A percentile compares a stretch with the other conserved stretches of the same genome.
Evolutionary conservation across 2,797 vertebrate genomes (phyloP).

Genomic region (Echeneis naucrates): DNA sequence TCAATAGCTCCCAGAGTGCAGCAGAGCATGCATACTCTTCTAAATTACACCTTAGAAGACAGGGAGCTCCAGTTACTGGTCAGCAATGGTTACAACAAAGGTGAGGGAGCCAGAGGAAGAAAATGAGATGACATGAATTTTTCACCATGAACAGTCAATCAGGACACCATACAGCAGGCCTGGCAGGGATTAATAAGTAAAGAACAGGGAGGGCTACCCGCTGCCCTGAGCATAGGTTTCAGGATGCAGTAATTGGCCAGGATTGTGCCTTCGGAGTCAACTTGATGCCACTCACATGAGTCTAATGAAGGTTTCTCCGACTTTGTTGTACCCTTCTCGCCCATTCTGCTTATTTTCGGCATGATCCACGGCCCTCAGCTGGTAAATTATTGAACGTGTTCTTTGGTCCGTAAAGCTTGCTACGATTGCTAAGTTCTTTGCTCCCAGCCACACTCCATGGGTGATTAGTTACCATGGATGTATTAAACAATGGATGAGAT

Average conservation of each 20-base stretch:
- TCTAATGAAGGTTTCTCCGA: constrained; percentile 69
- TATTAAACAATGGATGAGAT: constrained; percentile 53
- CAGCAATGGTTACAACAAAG: constrained; percentile 52
- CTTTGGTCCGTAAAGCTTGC: constrained; percentile 56
- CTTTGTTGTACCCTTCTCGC: constrained; percentile 61
- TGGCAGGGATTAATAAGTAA: constrained; percentile 77
- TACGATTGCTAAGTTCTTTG: constrained; percentile 53
- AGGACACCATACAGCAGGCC: constrained; percentile 55
- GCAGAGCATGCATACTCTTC: constrained; percentile 39
- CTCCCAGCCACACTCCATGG: constrained; percentile 43
- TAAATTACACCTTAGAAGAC: constrained; percentile 62
- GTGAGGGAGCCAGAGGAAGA: constrained; percentile 46
- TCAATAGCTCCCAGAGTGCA: constrained; percentile 52
- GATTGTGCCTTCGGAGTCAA: constrained; percentile 69
- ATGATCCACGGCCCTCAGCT: constrained; percentile 35
- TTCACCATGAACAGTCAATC: constrained; percentile 73
- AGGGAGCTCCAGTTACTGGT: constrained; percentile 58
- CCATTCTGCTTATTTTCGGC: constrained; percentile 57
- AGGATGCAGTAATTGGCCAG: constrained; percentile 78
- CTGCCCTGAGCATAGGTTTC: constrained; percentile 69
- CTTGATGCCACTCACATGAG: constrained; percentile 47
- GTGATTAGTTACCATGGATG: constrained; percentile 53
- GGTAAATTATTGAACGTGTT: constrained; percentile 66
- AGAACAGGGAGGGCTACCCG: constrained; percentile 64
- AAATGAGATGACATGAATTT: constrained; percentile 67